phyloP scores from a whole-genome alignment of 1,140 invertebrate species.

The Hermetia illucens region DNA sequence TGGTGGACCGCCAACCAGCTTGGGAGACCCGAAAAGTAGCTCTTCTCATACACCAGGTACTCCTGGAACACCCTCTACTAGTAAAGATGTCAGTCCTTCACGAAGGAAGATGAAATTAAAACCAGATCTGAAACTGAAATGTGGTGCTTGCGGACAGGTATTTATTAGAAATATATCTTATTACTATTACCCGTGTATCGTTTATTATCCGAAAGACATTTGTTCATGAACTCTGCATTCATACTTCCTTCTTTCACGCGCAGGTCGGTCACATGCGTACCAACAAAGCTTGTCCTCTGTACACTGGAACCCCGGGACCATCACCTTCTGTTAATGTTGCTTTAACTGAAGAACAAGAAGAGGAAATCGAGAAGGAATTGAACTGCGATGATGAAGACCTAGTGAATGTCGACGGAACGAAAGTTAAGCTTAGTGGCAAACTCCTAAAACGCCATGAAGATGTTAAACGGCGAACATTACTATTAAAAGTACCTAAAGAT shows the following conservation, averaged over 20 bases:
- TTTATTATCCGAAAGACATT: no score
- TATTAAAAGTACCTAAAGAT: slow-evolving; percentile 76
- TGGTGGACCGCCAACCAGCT: slow-evolving; percentile 21
- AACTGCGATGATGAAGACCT: slow-evolving; percentile 70
- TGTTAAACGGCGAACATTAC: slow-evolving; percentile 57
- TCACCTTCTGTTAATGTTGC: slow-evolving; percentile 55
- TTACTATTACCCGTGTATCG: no score
- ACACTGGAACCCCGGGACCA: slow-evolving; percentile 50
- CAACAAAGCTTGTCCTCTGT: slow-evolving; percentile 91
- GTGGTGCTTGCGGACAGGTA: slow-evolving; percentile 85
- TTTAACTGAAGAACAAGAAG: slow-evolving; percentile 67
- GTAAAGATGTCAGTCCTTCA: slow-evolving; percentile 45
- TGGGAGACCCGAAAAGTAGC: slow-evolving; percentile 26
- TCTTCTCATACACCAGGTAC: slow-evolving; percentile 13
- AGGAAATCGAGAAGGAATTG: slow-evolving; percentile 61
- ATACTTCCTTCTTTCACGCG: no score
- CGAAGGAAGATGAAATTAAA: slow-evolving; percentile 73
- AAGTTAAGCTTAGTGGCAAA: slow-evolving; percentile 70
- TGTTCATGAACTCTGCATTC: no score
- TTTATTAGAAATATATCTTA: neutral
- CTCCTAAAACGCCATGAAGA: slow-evolving; percentile 67
- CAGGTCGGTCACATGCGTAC: slow-evolving; percentile 67
- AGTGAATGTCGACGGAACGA: slow-evolving; percentile 84
- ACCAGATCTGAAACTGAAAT: slow-evolving; percentile 83
- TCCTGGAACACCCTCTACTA: slow-evolving; percentile 22